phyloP scores from a whole-genome alignment of 2,113 vertebrate species.

The Callorhinus ursinus region DNA sequence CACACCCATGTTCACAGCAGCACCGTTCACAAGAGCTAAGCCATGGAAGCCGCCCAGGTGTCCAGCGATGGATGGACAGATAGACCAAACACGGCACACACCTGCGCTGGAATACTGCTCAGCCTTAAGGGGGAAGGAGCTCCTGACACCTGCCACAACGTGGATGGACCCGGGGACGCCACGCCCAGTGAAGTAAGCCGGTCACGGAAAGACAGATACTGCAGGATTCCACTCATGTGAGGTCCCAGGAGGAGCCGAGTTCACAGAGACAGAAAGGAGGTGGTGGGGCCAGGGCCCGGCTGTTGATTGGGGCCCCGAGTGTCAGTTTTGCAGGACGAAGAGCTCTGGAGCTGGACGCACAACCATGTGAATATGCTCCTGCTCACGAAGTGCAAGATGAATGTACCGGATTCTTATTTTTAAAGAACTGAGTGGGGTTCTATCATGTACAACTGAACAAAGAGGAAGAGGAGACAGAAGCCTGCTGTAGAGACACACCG shows the following conservation, averaged over 20 bases:
- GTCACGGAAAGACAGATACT: neutral
- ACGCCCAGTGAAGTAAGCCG: neutral
- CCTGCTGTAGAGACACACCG: neutral
- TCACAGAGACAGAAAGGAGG: neutral
- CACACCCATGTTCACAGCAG: neutral
- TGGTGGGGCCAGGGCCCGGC: neutral
- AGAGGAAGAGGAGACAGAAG: neutral
- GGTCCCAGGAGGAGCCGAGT: too few relatives aligned
- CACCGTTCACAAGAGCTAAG: neutral
- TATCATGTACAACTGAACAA: too few relatives aligned
- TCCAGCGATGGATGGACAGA: neutral
- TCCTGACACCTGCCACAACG: neutral
- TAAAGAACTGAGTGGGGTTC: neutral
- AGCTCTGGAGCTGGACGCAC: neutral
- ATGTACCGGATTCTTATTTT: neutral
- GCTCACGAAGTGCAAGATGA: neutral
- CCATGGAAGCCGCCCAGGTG: neutral
- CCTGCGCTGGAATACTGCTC: neutral
- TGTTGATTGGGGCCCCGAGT: too few relatives aligned
- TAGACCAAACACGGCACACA: neutral
- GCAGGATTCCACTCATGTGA: neutral
- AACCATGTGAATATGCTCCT: too few relatives aligned
- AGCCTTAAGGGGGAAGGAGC: neutral
- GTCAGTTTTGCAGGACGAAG: neutral
- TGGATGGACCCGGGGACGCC: neutral